phyloP scores from a whole-genome alignment of 2,113 vertebrate species.

The Lasiurus cinereus region DNA sequence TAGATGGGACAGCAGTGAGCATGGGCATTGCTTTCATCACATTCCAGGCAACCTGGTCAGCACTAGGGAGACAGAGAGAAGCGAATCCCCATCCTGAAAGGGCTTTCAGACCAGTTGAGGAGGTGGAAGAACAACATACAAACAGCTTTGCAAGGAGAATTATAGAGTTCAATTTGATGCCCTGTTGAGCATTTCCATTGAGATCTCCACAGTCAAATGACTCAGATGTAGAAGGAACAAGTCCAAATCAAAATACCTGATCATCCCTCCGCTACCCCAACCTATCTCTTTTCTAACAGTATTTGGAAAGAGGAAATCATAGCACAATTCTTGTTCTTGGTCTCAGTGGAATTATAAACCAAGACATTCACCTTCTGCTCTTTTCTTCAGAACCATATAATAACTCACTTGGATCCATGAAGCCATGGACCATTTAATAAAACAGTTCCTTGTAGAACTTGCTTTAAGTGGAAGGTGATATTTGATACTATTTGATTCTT shows the following conservation, averaged over 20 bases:
- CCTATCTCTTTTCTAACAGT: neutral
- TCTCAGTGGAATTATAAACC: neutral
- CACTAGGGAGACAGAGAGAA: neutral
- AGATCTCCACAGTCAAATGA: neutral
- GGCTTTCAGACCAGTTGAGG: neutral
- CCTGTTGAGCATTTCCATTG: rapidly evolving
- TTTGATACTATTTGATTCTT: neutral
- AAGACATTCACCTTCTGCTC: constrained; percentile 1
- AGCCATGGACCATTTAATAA: neutral
- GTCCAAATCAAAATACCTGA: neutral
- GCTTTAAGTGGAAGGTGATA: neutral
- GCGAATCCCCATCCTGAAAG: neutral
- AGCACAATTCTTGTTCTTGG: neutral
- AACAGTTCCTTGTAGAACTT: neutral
- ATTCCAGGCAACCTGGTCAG: neutral
- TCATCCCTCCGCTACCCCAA: neutral
- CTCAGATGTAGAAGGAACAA: neutral
- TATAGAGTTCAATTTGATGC: rapidly evolving
- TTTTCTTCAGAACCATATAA: neutral
- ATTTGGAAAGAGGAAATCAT: neutral
- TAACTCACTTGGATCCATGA: neutral
- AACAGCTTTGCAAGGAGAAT: neutral
- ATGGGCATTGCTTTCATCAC: neutral
- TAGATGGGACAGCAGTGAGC: neutral
- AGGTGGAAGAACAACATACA: neutral